Conservation (phyloP, 2,797 vertebrate species). For the Poecilia gillii region DNA sequence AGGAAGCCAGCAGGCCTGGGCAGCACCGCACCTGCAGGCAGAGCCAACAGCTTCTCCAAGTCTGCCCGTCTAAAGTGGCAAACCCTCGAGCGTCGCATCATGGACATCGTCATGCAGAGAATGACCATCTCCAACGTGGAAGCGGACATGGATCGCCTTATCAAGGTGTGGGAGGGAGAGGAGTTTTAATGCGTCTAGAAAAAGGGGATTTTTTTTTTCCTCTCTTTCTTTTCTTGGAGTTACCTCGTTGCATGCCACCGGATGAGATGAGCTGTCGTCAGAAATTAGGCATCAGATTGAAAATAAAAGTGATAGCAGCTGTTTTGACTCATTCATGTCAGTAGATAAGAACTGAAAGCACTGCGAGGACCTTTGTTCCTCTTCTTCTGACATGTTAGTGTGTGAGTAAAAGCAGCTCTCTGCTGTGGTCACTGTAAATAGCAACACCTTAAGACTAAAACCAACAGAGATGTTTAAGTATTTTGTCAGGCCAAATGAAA, state of each 20-base stretch:
- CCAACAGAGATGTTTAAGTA: not conserved
- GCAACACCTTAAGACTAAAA: not conserved
- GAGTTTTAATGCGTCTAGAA: not conserved
- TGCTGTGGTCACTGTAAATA: not conserved
- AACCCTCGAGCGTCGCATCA: conserved; percentile 88
- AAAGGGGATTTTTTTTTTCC: not conserved
- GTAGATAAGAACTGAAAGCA: conserved; percentile 18
- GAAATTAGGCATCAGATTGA: not conserved
- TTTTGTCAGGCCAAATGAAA: not conserved
- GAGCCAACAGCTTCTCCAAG: conserved; percentile 87
- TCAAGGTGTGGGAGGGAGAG: conserved; percentile 82
- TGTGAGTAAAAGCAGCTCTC: not conserved
- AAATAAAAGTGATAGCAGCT: not conserved
- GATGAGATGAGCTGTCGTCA: not conserved
- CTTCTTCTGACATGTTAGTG: not conserved
- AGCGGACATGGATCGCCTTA: conserved; percentile 96
- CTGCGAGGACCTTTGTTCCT: conserved; percentile 4
- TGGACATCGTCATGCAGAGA: conserved; percentile 97
- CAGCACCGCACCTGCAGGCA: conserved; percentile 18
- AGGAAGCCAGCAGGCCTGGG: conserved; percentile 80
- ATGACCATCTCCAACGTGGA: conserved; percentile 95
- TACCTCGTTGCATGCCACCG: not conserved
- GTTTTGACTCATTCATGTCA: conserved; percentile 9
- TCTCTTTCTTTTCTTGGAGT: not conserved
- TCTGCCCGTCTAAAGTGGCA: conserved; percentile 95